phyloP scores from a whole-genome alignment of 2,888 invertebrate species.

The Ornithoptera priamus region DNA sequence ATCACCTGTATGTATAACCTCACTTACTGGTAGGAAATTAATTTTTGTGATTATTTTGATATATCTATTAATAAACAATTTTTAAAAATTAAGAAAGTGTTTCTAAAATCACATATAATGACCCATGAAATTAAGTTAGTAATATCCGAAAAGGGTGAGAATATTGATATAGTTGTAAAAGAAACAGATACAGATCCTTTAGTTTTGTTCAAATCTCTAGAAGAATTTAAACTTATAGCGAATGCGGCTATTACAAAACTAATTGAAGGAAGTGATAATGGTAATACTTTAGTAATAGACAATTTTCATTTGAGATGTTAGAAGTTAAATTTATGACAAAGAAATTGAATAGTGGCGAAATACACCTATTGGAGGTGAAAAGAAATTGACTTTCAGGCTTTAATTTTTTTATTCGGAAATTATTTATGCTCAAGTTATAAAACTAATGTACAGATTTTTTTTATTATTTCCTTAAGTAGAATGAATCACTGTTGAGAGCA shows the following conservation, averaged over 20 bases:
- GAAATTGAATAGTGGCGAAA: too few relatives aligned
- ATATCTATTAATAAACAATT: not conserved
- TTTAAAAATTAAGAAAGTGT: not conserved
- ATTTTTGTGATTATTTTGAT: not conserved
- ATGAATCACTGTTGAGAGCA: too few relatives aligned
- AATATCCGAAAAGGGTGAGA: slow-evolving; percentile 48
- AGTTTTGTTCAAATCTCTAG: slow-evolving; percentile 47
- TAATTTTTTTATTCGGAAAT: too few relatives aligned
- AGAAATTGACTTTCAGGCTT: too few relatives aligned
- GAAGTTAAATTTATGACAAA: too few relatives aligned
- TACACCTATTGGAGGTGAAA: too few relatives aligned
- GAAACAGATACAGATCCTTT: slow-evolving; percentile 42
- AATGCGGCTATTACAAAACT: slow-evolving; percentile 57
- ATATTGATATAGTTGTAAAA: slow-evolving; percentile 45
- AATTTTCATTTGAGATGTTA: not conserved
- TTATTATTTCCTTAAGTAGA: too few relatives aligned
- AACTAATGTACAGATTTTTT: too few relatives aligned
- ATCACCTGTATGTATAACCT: not conserved
- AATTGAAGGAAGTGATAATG: slow-evolving; percentile 49
- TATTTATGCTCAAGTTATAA: too few relatives aligned
- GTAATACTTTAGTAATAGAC: slow-evolving; percentile 37
- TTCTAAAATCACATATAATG: slow-evolving; percentile 10
- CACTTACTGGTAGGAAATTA: not conserved
- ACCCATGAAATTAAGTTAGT: slow-evolving; percentile 46
- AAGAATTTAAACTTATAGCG: slow-evolving; percentile 55